These are phyloP conservation scores for Apodemia zela DNA, from an alignment of 2,888 invertebrate genomes.

Conservation along the genomic window DNA sequence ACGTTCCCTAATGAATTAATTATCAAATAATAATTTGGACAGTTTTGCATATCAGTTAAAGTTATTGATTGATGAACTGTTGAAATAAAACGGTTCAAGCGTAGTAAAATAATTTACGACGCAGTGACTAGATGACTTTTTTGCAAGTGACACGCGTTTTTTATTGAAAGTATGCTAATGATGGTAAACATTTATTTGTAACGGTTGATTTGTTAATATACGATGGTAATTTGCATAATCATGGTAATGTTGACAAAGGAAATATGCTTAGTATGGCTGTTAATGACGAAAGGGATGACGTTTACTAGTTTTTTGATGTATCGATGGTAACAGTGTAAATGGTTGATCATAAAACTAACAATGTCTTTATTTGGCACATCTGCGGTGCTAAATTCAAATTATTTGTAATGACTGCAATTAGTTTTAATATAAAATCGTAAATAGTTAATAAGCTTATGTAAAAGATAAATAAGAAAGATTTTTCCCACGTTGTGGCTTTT, in stretches of 20 bases:
- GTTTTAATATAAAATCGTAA: conserved; percentile 28
- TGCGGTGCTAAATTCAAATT: conserved; percentile 50
- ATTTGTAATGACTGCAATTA: conserved; percentile 32
- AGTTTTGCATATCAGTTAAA: conserved; percentile 53
- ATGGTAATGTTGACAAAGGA: conserved; percentile 42
- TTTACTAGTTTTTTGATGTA: conserved; percentile 66
- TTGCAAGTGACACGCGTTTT: conserved; percentile 64
- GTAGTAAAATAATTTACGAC: conserved; percentile 52
- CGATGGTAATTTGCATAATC: conserved; percentile 64
- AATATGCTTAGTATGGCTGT: conserved; percentile 39
- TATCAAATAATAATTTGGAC: conserved; percentile 41
- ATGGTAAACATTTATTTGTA: conserved; percentile 76
- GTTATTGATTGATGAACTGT: conserved; percentile 70
- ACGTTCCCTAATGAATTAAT: conserved; percentile 64
- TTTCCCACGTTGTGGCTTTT: conserved; percentile 53
- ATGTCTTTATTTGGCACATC: conserved; percentile 55
- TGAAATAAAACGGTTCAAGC: conserved; percentile 49
- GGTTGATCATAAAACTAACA: conserved; percentile 44
- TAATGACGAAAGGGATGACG: conserved; percentile 58
- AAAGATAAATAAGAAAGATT: conserved; percentile 18
- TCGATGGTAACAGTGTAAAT: conserved; percentile 61
- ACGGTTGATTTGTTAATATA: conserved; percentile 77
- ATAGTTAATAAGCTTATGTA: conserved; percentile 4
- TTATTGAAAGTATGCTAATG: conserved; percentile 60
- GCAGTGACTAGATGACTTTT: conserved; percentile 39